Percentiles rank a stretch among this genome's conserved stretches.
These are phyloP conservation scores for Zelleria hepariella DNA, from an alignment of 2,888 invertebrate genomes.

Conservation along the genomic window DNA sequence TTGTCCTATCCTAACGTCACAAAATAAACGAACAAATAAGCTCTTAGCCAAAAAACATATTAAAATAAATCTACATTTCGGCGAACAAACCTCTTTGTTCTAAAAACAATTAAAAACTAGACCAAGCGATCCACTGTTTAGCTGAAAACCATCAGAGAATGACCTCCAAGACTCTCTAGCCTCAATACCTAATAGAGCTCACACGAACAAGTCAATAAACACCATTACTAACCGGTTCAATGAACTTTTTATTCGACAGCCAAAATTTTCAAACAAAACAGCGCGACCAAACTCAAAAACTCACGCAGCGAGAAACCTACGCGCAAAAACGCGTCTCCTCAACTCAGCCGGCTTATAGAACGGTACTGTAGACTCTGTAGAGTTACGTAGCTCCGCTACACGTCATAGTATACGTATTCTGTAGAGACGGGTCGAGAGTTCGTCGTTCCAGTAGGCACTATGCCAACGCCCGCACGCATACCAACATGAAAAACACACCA, in stretches of 20 bases:
- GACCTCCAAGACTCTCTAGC: background rate
- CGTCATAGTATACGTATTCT: conserved; percentile 42
- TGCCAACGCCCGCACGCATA: conserved; percentile 52
- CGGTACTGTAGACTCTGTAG: conserved; percentile 28
- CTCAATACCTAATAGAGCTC: background rate
- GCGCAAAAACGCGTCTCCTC: conserved; percentile 12
- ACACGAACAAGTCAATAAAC: conserved; percentile 20
- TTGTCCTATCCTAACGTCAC: too few species aligned
- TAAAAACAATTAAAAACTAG: background rate
- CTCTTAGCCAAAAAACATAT: background rate
- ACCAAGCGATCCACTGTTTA: background rate
- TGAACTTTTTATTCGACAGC: conserved; percentile 29
- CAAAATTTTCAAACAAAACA: conserved; percentile 17
- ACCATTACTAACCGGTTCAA: conserved; percentile 22
- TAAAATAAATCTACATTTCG: background rate
- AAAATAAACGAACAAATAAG: background rate
- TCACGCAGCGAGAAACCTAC: background rate
- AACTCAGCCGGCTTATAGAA: conserved; percentile 26
- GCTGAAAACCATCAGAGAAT: background rate
- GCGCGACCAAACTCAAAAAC: background rate
- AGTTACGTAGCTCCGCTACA: conserved; percentile 19
- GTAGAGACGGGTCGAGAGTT: conserved; percentile 43
- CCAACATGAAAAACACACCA: conserved; percentile 14
- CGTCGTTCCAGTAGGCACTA: conserved; percentile 68
- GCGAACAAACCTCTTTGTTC: background rate